Evolutionary conservation across 2,797 vertebrate genomes (phyloP), one percentile per base, ranked within the genome.

Genomic region (Aldrovandia affinis): DNA sequence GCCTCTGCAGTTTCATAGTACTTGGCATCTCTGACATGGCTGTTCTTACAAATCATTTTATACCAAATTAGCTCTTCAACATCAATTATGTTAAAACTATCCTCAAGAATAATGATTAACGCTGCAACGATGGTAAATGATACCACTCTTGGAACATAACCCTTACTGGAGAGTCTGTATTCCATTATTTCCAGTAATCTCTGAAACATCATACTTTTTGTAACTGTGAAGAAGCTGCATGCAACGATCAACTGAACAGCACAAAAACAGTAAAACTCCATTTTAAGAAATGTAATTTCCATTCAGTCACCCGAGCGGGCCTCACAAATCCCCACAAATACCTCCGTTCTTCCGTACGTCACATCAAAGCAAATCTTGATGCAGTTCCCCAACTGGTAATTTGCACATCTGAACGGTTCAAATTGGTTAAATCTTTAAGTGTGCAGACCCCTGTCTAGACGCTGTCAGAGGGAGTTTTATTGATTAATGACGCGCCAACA

Each of bases 401-500:
- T 77, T 39, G 18, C 68, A 28, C 82, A 54, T 30, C 63, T 36
- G 33, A 36, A 36, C 5, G 44, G 22, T 50, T 80, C 47, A 25
- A 36, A 55, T 54, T 7, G 28, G 59, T 50, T 8, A 47, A 70
- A 52, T n/a, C 14, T 22, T 36, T 93, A 50, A 59, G 39, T 61
- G 94, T 91, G 93, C 93, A 94, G 94, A 95, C 93, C 91, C 91
- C 93, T 93, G 94, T 95, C 94, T 95, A 95, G 95, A 95, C 94
- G 88, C 93, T 95, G 93, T 94, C 92, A 94, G 92, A 92, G 90
- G 93, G 94, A 93, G 93, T 91, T 91, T 90, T 92, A 91, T 91
- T 95, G 95, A 95, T 95, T 95, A 95, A 95, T 95, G 94, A 95
- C 89, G 90, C 93, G 92, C 93, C 89, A 89, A 91, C 91, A 92